Conservation (phyloP, 2,113 vertebrate species). For the Ptilonorhynchus violaceus region DNA sequence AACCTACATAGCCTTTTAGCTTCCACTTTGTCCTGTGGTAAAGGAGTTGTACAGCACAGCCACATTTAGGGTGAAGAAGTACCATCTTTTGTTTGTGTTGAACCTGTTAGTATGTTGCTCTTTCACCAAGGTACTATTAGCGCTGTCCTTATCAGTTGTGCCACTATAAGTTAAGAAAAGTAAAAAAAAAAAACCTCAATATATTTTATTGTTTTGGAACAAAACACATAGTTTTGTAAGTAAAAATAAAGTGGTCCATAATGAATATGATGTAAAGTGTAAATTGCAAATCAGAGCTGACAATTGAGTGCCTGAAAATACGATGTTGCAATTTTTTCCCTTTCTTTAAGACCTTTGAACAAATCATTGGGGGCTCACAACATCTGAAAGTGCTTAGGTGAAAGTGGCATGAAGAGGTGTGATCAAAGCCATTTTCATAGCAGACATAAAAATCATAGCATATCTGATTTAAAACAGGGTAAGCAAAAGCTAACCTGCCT, state of each 20-base stretch:
- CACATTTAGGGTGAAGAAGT: neutral
- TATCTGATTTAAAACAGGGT: conserved; percentile 50
- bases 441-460: conserved; percentile 38
- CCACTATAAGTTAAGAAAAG: neutral
- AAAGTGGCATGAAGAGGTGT: conserved; percentile 50
- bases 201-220: neutral
- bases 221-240: neutral
- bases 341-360: conserved; percentile 54
- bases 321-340: conserved; percentile 29
- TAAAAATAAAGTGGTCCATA: conserved; percentile 1
- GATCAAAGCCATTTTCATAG: conserved; percentile 60
- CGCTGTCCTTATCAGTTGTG: neutral
- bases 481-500: conserved; percentile 52
- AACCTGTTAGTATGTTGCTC: neutral
- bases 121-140: neutral
- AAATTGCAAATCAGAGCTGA: conserved; percentile 47
- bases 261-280: conserved; percentile 24
- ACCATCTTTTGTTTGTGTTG: neutral
- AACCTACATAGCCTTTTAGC: neutral
- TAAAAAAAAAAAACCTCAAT: neutral
- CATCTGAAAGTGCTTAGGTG: conserved; percentile 59
- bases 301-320: conserved; percentile 37
- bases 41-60: neutral
- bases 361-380: conserved; percentile 40
- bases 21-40: neutral